Percentiles rank a stretch among this genome's conserved stretches.
Evolutionary conservation across 2,888 invertebrate genomes (phyloP).

Genomic region (Drosophila colorata): DNA sequence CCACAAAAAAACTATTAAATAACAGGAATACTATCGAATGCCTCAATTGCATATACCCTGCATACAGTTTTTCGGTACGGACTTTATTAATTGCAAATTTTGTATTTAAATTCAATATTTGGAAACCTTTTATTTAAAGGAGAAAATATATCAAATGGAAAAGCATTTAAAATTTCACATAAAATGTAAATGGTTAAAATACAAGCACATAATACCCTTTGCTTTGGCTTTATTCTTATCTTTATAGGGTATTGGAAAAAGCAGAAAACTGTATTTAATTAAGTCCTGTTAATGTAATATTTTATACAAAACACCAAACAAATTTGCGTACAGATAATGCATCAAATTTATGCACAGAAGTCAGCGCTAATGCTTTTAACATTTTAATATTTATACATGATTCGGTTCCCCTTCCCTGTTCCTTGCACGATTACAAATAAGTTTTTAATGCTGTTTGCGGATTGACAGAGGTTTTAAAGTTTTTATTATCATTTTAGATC

Average conservation of each 20-base stretch:
- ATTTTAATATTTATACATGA: slow-evolving; percentile 16
- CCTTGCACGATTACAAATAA: slow-evolving; percentile 10
- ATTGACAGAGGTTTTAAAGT: neutral
- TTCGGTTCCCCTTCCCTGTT: neutral
- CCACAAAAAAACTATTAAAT: slow-evolving; percentile 11
- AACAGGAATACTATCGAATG: neutral
- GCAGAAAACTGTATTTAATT: slow-evolving; percentile 34
- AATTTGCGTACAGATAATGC: slow-evolving; percentile 41
- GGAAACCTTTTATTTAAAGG: no score
- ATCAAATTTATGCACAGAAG: slow-evolving; percentile 51
- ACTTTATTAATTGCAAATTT: no score
- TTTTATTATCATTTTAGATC: neutral
- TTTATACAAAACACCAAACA: slow-evolving; percentile 33
- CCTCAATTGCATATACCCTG: slow-evolving; percentile 5
- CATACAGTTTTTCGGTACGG: no score
- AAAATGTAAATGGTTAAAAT: no score
- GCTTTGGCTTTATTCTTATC: no score
- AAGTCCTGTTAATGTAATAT: slow-evolving; percentile 25
- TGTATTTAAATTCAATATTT: no score
- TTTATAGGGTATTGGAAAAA: slow-evolving; percentile 8
- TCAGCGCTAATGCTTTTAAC: slow-evolving; percentile 54
- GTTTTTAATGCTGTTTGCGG: slow-evolving; percentile 4
- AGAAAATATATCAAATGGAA: no score
- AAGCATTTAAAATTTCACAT: no score
- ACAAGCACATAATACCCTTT: neutral